A percentile compares a stretch with the other conserved stretches of the same genome.
These are phyloP conservation scores for Mesocentrotus franciscanus DNA, from an alignment of 53 echinoderm and acorn worm genomes.

Conservation along the genomic window DNA sequence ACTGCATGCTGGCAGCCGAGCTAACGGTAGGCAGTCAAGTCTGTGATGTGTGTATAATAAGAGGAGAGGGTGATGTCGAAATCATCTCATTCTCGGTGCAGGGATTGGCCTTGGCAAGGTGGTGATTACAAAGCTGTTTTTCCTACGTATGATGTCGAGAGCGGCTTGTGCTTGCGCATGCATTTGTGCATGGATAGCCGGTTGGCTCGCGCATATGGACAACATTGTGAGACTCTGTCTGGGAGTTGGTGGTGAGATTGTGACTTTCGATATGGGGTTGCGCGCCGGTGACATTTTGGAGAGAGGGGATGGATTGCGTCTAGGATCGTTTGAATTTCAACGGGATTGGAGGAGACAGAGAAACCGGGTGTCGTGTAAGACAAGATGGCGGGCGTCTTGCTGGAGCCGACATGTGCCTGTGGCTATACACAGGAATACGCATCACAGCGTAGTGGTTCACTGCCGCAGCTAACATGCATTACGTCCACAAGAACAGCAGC, in stretches of 20 bases:
- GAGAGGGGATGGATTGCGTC: slow-evolving; percentile 27
- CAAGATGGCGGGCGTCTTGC: slow-evolving; percentile 62
- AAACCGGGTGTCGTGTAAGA: slow-evolving; percentile 23
- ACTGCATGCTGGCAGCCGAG: slow-evolving; percentile 46
- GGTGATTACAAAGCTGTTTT: slow-evolving; percentile 56
- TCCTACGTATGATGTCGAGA: background rate
- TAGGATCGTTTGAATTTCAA: background rate
- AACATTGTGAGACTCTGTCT: background rate
- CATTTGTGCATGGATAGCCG: slow-evolving; percentile 26
- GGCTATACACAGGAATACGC: slow-evolving; percentile 55
- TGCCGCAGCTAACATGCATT: slow-evolving; percentile 20
- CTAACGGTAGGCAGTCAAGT: background rate
- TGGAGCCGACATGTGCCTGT: slow-evolving; percentile 66
- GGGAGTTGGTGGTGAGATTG: slow-evolving; percentile 5
- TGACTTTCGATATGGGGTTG: slow-evolving; percentile 30
- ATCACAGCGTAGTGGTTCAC: slow-evolving; percentile 35
- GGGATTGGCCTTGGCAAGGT: slow-evolving; percentile 58
- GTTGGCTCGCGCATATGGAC: background rate
- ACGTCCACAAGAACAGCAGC: background rate
- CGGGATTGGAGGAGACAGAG: slow-evolving; percentile 2
- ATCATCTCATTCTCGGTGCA: slow-evolving; percentile 51
- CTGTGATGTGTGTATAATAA: slow-evolving; percentile 44
- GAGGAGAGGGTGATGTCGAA: slow-evolving; percentile 4
- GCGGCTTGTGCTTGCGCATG: slow-evolving; percentile 2
- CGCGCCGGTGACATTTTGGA: slow-evolving; percentile 15